A percentile compares a stretch with the other conserved stretches of the same genome.
Evolutionary conservation across 2,113 vertebrate species (phyloP).

Genomic region (Okapia johnstoni): DNA sequence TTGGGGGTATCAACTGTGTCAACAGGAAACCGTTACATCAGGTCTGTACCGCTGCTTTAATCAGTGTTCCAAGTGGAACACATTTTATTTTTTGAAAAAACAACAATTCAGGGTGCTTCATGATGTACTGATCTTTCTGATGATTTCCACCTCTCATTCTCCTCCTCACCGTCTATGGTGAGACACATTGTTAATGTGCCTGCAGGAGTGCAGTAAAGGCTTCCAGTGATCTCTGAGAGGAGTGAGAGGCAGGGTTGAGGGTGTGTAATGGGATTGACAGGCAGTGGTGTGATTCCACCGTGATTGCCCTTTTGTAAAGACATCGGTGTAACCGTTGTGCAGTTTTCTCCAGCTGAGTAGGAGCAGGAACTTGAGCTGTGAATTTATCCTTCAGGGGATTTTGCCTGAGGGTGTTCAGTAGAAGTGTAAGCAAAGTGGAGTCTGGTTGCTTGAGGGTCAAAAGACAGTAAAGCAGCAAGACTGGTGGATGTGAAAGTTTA

Average conservation of each 20-base stretch:
- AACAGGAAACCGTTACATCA: constrained; percentile 25
- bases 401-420: background rate
- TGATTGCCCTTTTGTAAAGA: background rate
- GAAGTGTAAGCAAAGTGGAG: background rate
- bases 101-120: background rate
- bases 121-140: background rate
- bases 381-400: too few species aligned
- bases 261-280: accelerated
- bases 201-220: background rate
- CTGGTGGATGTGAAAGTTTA: background rate
- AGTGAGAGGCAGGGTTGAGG: accelerated
- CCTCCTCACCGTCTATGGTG: background rate
- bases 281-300: accelerated
- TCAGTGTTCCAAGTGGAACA: background rate
- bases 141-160: background rate
- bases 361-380: too few species aligned
- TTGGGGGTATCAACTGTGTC: constrained; percentile 72
- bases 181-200: background rate
- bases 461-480: background rate
- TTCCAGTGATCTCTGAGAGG: background rate
- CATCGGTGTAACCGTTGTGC: accelerated
- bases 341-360: background rate
- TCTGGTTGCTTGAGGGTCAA: background rate
- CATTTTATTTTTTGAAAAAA: background rate
- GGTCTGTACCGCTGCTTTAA: constrained; percentile 31